Base-by-base conservation (phyloP, 2,113 vertebrate genomes). In the Pantherophis guttatus region DNA sequence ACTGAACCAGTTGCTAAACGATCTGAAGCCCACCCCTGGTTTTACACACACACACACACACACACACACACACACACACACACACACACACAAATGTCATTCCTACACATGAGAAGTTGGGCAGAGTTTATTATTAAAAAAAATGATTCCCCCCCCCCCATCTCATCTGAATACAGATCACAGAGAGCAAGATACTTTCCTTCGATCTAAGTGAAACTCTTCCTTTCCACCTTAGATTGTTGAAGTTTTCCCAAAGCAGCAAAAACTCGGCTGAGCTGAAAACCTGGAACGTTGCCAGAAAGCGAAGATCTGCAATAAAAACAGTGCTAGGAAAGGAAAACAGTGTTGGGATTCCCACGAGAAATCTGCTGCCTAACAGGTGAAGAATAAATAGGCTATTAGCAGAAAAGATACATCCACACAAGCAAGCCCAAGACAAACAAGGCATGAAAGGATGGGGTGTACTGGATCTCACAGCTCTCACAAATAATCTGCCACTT, bases 111-210 rank as follows among this genome's bases (percentile, higher is more conserved):
- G 65, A 6, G 65, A 7, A 19, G 70, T 6, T 2, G 23, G 26
- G n/a, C n/a, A 57, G 17, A 58, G 54, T 52, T 57, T 21, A 89
- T 5, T 12, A 23, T 89, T 58, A 3, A 89, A 39, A 54, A 19
- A 33, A 58, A 12, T 55, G n/a, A 21, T 55, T 13, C 11, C 6
- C 33, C 6, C 33, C 24, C 19, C 8, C 19, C 11, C 19, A 70
- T 89, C 10, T n/a, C 4, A 59, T 50, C 86, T 33, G 52, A 57
- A 70, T 29, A n/a, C 2, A n/a, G 89, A 70, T 81, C 93, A 44
- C 21, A 89, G 48, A 0, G 0, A 29, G 7, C 52, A 8, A 0
- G 0, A 10, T 39, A 21, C 17, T 53, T 48, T 0, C 2, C 93
- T 70, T 0, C 13, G 0, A 90, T 48, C 19, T 7, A 81, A 12